Percentiles rank a stretch among this genome's conserved stretches.
These are phyloP conservation scores for Peromyscus maniculatus DNA, from an alignment of 2,113 vertebrate species.

Conservation along the genomic window DNA sequence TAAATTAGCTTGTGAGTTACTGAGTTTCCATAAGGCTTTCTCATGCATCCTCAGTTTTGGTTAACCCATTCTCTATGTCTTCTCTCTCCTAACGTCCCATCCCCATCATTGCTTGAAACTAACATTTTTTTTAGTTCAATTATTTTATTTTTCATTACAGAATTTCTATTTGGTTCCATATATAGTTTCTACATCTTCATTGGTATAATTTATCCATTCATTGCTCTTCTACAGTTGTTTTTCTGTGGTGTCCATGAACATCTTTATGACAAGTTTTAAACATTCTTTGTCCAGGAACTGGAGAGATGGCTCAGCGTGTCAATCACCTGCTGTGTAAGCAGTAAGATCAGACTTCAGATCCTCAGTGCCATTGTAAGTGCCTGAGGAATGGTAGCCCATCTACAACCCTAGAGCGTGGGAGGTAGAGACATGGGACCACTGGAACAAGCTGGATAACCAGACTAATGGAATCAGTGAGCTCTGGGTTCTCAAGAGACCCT, in stretches of 20 bases:
- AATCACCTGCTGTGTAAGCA: not conserved
- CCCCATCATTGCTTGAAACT: not conserved
- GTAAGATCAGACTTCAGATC: too few species aligned
- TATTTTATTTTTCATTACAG: not conserved
- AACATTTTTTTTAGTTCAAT: not conserved
- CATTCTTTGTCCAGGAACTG: not conserved
- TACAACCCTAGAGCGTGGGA: too few species aligned
- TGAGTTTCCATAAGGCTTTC: not conserved
- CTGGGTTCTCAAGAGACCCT: too few species aligned
- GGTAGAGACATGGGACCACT: too few species aligned
- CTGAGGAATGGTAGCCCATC: not conserved
- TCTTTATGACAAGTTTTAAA: not conserved
- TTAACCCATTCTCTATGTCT: not conserved
- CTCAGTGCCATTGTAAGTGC: too few species aligned
- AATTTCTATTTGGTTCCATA: not conserved
- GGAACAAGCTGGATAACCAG: too few species aligned
- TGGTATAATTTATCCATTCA: not conserved
- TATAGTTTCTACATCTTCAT: not conserved
- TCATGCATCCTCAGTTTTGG: not conserved
- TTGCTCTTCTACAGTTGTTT: not conserved
- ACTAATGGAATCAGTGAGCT: too few species aligned
- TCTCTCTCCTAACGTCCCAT: accelerated
- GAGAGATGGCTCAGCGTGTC: not conserved
- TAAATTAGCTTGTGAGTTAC: not conserved
- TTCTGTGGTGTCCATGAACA: not conserved